Evolutionary conservation across 2,113 vertebrate species (phyloP), one percentile per base, ranked within the genome.

Genomic region (Malaclemys terrapin): DNA sequence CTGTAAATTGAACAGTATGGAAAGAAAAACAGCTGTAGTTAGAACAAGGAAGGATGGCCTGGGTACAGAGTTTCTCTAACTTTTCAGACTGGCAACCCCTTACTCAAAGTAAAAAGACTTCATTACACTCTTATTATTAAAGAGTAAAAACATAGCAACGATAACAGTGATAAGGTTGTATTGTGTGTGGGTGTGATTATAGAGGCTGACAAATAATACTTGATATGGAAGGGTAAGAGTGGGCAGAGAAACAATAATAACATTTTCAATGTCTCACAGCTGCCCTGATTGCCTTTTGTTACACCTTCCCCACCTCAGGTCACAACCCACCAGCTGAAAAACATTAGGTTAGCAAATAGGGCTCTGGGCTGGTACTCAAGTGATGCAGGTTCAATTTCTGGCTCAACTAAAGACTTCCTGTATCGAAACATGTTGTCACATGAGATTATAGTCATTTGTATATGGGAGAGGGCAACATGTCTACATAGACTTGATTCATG

Each of bases 361-460:
- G 29, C 59, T 62, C 12, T 62, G 12, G 29, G 27, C 5, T 31
- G 13, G 29, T 12, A 31, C 29, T 62, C 6, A 65, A 65, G 31
- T 8, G 14, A 17, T 16, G 6, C 14, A 65, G 13, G 14, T 35
- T 65, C 31, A 65, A 65, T 35, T 65, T 65, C 31, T 65, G 31
- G 2, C 31, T 35, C 62, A 65, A 29, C 62, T 35, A 35, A 65
- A 65, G 13, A 16, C 14, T 65, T 65, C 13, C 31, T 65, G 62
- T 35, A 35, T 42, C 42, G 42, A 42, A 42, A 42, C 42, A 42
- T 42, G 42, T 42, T 42, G 42, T 42, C 42, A 42, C 42, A 42
- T 42, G 42, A 42, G 42, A 42, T 42, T 42, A 42, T 56, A 75
- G 88, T n/a, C 72, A 45, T 47, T 95, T 89, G 94, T n/a, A 75